Evolutionary conservation across 2,888 invertebrate genomes (phyloP).

Genomic region (Cenopis cana): DNA sequence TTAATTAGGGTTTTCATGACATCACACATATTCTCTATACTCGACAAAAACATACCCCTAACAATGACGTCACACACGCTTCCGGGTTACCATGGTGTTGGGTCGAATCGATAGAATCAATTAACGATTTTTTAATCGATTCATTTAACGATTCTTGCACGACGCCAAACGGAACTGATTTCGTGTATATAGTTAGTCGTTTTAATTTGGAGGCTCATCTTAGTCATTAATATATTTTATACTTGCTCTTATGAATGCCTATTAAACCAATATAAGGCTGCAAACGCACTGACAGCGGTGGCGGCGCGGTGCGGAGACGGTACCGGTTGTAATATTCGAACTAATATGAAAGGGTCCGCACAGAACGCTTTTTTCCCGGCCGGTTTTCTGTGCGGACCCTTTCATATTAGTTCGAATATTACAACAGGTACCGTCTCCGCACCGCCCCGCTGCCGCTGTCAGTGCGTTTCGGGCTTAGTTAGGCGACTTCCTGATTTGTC

Average conservation of each 20-base stretch:
- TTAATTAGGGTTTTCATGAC: not conserved
- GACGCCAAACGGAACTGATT: conserved; percentile 57
- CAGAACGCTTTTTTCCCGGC: too few species aligned
- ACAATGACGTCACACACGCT: conserved; percentile 42
- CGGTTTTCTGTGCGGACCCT: too few species aligned
- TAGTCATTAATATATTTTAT: not conserved
- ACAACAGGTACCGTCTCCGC: too few species aligned
- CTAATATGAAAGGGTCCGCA: too few species aligned
- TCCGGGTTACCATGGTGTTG: conserved; percentile 48
- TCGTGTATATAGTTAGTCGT: conserved; percentile 46
- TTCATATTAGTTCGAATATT: too few species aligned
- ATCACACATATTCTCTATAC: not conserved
- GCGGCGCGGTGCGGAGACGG: too few species aligned
- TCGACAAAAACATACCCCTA: conserved; percentile 8
- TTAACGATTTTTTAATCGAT: conserved; percentile 56
- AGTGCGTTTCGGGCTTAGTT: too few species aligned
- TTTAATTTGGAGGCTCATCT: not conserved
- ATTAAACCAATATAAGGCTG: not conserved
- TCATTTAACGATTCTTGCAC: conserved; percentile 52
- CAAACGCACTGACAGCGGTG: too few species aligned
- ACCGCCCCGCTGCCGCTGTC: too few species aligned
- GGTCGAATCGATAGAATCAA: conserved; percentile 63
- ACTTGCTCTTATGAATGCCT: not conserved
- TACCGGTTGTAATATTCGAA: too few species aligned
- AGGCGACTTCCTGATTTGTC: too few species aligned